phyloP scores from a whole-genome alignment of 2,888 invertebrate species.

The Perizoma flavofasciatum region DNA sequence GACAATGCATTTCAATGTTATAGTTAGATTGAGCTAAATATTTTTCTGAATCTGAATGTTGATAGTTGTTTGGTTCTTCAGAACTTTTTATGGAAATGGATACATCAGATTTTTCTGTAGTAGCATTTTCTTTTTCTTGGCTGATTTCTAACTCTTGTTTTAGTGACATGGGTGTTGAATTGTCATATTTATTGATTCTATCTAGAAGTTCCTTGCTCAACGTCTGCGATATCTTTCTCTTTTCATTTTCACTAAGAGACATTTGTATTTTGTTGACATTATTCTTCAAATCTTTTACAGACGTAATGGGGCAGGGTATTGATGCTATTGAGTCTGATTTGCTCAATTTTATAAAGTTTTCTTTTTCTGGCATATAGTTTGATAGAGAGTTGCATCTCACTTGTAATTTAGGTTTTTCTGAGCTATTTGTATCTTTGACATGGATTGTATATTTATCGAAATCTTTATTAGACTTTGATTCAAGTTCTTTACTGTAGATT shows the following conservation, averaged over 20 bases:
- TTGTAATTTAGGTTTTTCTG: slow-evolving; percentile 71
- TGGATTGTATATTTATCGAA: slow-evolving; percentile 85
- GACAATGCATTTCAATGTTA: slow-evolving; percentile 61
- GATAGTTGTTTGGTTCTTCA: slow-evolving; percentile 47
- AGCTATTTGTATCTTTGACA: slow-evolving; percentile 71
- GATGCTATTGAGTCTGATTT: slow-evolving; percentile 85
- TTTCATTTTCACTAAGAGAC: slow-evolving; percentile 87
- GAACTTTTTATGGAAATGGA: slow-evolving; percentile 22
- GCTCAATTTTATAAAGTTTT: slow-evolving; percentile 64
- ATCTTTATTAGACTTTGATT: slow-evolving; percentile 65
- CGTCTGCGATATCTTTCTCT: slow-evolving; percentile 88
- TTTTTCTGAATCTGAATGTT: slow-evolving; percentile 47
- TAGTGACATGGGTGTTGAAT: slow-evolving; percentile 46
- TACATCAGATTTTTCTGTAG: slow-evolving; percentile 18
- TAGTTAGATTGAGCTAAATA: slow-evolving; percentile 46
- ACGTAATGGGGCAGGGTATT: slow-evolving; percentile 70
- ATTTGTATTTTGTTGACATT: slow-evolving; percentile 79
- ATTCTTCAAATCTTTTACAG: slow-evolving; percentile 76
- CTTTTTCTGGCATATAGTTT: slow-evolving; percentile 61
- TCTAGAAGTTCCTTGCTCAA: slow-evolving; percentile 89
- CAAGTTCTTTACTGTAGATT: slow-evolving; percentile 88
- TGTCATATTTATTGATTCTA: slow-evolving; percentile 81
- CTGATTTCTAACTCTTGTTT: slow-evolving; percentile 86
- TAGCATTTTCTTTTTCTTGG: slow-evolving; percentile 56
- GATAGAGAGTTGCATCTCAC: slow-evolving; percentile 85